Base-by-base conservation (phyloP, 2,113 vertebrate genomes). In the Felis chaus region DNA sequence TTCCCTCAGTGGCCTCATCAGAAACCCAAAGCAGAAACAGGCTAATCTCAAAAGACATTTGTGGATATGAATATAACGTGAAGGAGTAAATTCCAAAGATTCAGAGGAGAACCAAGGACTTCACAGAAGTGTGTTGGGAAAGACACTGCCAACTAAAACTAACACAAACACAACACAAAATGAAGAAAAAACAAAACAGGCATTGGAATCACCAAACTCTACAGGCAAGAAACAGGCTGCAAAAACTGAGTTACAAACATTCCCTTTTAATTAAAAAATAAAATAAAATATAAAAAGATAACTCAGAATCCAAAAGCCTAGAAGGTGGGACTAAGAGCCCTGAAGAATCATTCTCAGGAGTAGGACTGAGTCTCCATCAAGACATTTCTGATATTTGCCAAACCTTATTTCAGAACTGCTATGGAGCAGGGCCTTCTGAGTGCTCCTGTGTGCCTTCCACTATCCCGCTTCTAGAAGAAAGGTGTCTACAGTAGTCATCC, bases 11-110 rank as follows among this genome's bases (percentile, higher is more conserved):
- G 25, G 36, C 61, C 74, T 94, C 39, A 66, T 66, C 13, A 81
- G 74, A 94, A 96, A 91, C 27, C 66, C 66, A 82, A 91, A 66
- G 48, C 21, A 57, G 48, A 82, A 91, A 94, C 19, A 55, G n/a
- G 18, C 55, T 81, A n/a, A 69, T 68, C n/a, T 33, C 66, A 85
- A 84, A 78, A 78, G 71, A 91, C 36, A 87, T 48, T 45, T 57
- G 36, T 86, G 39, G 45, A 71, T 86, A 85, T 33, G 31, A 91
- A 82, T 87, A 61, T 91, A 57, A 94, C 16, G 10, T 85, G 23
- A 80, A 63, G 31, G 27, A 41, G 29, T 63, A 65, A 85, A 80
- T 55, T 79, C n/a, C 86, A 80, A 73, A 79, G 92, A 81, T 66
- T n/a, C 66, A 45, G 23, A 86, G 31, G 53, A 63, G 29, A 96